Evolutionary conservation across 2,888 invertebrate genomes (phyloP), one percentile per base, ranked within the genome.

Genomic region (Drosophila leonis): DNA sequence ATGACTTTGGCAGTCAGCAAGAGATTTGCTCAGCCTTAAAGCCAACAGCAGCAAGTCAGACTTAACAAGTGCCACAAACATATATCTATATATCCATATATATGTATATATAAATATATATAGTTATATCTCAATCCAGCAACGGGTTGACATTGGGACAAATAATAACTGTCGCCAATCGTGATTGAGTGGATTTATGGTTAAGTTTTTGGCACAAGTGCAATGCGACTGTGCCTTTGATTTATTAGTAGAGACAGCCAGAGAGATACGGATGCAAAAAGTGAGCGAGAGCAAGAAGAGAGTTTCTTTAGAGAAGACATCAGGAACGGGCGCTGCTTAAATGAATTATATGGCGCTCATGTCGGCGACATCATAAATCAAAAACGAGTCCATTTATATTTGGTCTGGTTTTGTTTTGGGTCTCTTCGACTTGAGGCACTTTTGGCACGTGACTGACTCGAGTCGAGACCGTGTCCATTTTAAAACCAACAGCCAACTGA

Each of bases 121-220:
- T 12, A 63, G 27, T n/a, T 51, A 37, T 37, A 39, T 33, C 39
- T 35, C 15, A 35, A 55, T 55, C 51, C 73, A 71, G 33, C 55
- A 72, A 71, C 65, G 70, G 73, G 71, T 71, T 71, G 79, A 78
- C 63, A 78, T 54, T 39, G 59, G 52, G 66, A 81, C 84, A 78
- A 87, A 87, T 87, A 83, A 87, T 87, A 82, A 81, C 74, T 87
- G 82, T 87, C 82, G 73, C 71, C 74, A 81, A 87, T 83, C 81
- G 54, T 87, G 88, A 82, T 84, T 74, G 84, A 87, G 84, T 87
- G 74, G 84, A 77, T 82, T 86, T 83, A 63, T 83, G 60, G 52
- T 72, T 60, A 63, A 24, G 31, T 60, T 54, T 74, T 59, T 64
- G 59, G 62, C 76, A 65, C 62, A 68, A 77, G 78, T 80, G 82